Conservation (phyloP, 2,113 vertebrate species). For the Mionectes macconnelli region DNA sequence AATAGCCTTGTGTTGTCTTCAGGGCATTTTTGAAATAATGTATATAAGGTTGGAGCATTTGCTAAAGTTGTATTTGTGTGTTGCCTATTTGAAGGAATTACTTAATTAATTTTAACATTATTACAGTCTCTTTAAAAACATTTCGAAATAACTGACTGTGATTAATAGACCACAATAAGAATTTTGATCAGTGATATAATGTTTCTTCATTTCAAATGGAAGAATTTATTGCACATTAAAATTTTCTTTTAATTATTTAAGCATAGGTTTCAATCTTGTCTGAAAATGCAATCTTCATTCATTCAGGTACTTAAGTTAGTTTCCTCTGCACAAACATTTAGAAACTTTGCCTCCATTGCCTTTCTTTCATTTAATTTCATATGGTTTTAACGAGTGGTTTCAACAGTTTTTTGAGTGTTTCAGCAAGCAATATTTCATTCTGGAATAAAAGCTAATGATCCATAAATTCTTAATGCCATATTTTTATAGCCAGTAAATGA, state of each 20-base stretch:
- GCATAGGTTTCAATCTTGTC: slow-evolving; percentile 74
- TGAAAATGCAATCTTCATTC: slow-evolving; percentile 71
- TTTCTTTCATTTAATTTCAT: slow-evolving; percentile 62
- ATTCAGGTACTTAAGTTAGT: slow-evolving; percentile 48
- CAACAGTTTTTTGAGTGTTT: slow-evolving; percentile 66
- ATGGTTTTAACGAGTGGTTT: slow-evolving; percentile 64
- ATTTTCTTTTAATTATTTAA: slow-evolving; percentile 71
- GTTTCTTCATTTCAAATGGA: slow-evolving; percentile 53
- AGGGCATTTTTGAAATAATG: slow-evolving; percentile 46
- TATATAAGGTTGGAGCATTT: slow-evolving; percentile 59
- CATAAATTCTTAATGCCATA: slow-evolving; percentile 84
- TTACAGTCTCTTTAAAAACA: slow-evolving; percentile 66
- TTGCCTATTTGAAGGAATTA: slow-evolving; percentile 62
- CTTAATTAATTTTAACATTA: slow-evolving; percentile 79
- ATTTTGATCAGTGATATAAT: slow-evolving; percentile 74
- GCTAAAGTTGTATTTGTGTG: slow-evolving; percentile 59
- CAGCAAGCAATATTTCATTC: slow-evolving; percentile 77
- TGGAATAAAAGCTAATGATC: slow-evolving; percentile 80
- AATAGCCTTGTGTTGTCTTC: slow-evolving; percentile 36
- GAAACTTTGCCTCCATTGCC: slow-evolving; percentile 15
- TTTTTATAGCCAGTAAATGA: slow-evolving; percentile 85
- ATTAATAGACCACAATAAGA: slow-evolving; percentile 75
- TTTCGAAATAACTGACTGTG: slow-evolving; percentile 71
- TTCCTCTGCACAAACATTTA: slow-evolving; percentile 30
- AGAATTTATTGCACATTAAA: slow-evolving; percentile 66